A percentile compares a stretch with the other conserved stretches of the same genome.
phyloP scores from a whole-genome alignment of 2,113 vertebrate species.

The Albula goreensis region DNA sequence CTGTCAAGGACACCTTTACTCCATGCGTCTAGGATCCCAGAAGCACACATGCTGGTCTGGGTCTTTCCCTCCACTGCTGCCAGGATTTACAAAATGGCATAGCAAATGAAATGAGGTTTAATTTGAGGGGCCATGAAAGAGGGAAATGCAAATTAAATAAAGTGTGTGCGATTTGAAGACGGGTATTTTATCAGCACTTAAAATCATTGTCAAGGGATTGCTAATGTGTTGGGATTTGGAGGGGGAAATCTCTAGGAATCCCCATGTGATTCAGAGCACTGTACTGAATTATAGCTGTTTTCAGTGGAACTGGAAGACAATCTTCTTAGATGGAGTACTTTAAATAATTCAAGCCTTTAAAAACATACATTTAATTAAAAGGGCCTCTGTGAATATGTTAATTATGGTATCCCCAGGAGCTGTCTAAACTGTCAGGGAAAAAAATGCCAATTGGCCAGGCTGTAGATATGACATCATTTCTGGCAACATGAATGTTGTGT shows the following conservation, averaged over 20 bases:
- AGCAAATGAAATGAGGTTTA: conserved; percentile 19
- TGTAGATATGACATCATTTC: background rate
- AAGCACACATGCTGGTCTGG: background rate
- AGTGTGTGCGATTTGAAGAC: background rate
- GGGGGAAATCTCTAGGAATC: background rate
- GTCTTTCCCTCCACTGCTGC: background rate
- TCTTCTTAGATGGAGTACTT: conserved; percentile 10
- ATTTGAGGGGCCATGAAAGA: conserved; percentile 15
- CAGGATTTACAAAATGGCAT: background rate
- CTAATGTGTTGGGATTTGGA: conserved; percentile 13
- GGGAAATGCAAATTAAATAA: conserved; percentile 21
- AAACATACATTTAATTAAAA: conserved; percentile 20
- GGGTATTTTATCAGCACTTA: conserved; percentile 12
- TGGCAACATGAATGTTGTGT: background rate
- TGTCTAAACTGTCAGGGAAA: background rate
- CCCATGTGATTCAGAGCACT: background rate
- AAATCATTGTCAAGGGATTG: conserved; percentile 12
- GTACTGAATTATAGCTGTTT: conserved; percentile 17
- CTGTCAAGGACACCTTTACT: conserved; percentile 12
- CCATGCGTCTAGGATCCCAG: conserved; percentile 8
- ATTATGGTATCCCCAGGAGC: conserved; percentile 4
- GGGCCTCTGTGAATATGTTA: background rate
- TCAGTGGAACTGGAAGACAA: background rate
- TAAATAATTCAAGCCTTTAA: conserved; percentile 25
- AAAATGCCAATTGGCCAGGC: conserved; percentile 9